Evolutionary conservation across 2,888 invertebrate species (phyloP).

Genomic region (Pyrochroa serraticornis): DNA sequence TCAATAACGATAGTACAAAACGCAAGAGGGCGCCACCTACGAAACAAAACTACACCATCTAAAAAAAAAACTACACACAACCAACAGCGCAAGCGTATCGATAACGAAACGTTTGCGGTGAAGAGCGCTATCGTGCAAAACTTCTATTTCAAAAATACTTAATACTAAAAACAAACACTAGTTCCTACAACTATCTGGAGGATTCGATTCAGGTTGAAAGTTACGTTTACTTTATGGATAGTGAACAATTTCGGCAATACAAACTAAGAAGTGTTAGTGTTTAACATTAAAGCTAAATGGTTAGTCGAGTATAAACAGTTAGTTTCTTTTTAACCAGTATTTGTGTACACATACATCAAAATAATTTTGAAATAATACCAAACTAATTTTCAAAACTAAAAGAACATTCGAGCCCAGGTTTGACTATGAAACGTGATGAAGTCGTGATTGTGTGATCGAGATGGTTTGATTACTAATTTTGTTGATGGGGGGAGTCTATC

Average conservation of each 20-base stretch:
- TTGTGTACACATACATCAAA: constrained; percentile 41
- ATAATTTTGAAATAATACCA: constrained; percentile 34
- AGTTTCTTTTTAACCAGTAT: constrained; percentile 32
- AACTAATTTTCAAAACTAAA: constrained; percentile 26
- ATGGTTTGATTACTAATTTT: not conserved
- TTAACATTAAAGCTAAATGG: constrained; percentile 5
- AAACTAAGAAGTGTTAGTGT: constrained; percentile 10
- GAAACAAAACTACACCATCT: constrained; percentile 5
- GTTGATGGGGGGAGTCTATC: not conserved
- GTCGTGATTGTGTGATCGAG: constrained; percentile 3
- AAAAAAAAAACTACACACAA: constrained; percentile 12
- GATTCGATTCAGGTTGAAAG: not conserved
- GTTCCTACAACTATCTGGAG: constrained; percentile 5
- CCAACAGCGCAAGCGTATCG: constrained; percentile 10
- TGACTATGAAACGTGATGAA: no score
- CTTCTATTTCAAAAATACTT: constrained; percentile 1
- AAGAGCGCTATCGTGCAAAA: not conserved
- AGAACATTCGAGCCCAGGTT: not conserved
- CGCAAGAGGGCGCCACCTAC: not conserved
- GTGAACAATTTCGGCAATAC: no score
- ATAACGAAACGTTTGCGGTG: not conserved
- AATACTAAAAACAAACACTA: constrained; percentile 10
- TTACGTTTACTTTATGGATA: not conserved
- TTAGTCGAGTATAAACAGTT: constrained; percentile 22
- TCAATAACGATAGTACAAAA: not conserved